phyloP scores from a whole-genome alignment of 2,888 invertebrate genomes.

The Sarcophaga variegata region DNA sequence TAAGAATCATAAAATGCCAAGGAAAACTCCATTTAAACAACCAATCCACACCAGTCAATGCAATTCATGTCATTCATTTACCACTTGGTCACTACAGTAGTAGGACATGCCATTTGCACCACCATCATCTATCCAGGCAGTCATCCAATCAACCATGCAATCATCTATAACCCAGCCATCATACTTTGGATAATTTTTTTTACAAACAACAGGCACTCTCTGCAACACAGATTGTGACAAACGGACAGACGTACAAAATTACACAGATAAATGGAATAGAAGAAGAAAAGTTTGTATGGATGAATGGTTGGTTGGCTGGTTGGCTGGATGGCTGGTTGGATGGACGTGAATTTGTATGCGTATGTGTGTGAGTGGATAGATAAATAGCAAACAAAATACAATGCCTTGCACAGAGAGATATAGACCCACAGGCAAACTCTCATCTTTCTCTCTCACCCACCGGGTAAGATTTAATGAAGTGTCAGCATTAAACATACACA shows the following conservation, averaged over 20 bases:
- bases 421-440: slow-evolving; percentile 30
- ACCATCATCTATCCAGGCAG: slow-evolving; percentile 35
- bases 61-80: background rate
- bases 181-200: slow-evolving; percentile 34
- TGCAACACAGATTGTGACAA: slow-evolving; percentile 18
- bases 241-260: slow-evolving; percentile 18
- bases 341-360: background rate
- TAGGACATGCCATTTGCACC: slow-evolving; percentile 40
- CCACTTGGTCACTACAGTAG: slow-evolving; percentile 12
- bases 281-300: slow-evolving; percentile 35
- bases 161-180: slow-evolving; percentile 61
- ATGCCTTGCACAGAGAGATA: background rate
- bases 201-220: background rate
- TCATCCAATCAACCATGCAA: slow-evolving; percentile 62
- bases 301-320: slow-evolving; percentile 25
- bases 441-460: slow-evolving; percentile 64
- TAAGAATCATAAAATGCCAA: slow-evolving; percentile 17
- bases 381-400: slow-evolving; percentile 11
- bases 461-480: slow-evolving; percentile 67
- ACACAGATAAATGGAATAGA: slow-evolving; percentile 47
- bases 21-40: slow-evolving; percentile 1
- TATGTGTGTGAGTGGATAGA: background rate
- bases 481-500: slow-evolving; percentile 68
- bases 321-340: slow-evolving; percentile 33
- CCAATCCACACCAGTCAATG: slow-evolving; percentile 9